These are phyloP conservation scores for Archaeoteleia sp. DNA, from an alignment of 2,888 invertebrate species.

Conservation along the genomic window DNA sequence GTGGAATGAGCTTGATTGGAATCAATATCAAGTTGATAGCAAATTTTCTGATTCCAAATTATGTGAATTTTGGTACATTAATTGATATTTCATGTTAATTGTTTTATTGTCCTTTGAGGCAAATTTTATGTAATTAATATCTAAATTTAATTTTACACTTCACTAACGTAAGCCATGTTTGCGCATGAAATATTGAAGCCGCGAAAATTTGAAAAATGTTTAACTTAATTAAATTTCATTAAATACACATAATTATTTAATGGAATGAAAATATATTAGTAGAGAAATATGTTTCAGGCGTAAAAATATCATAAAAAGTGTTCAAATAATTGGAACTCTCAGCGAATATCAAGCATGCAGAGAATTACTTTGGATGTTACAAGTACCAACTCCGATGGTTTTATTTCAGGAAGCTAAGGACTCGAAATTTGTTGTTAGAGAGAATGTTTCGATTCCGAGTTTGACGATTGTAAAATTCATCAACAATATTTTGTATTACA, in stretches of 20 bases:
- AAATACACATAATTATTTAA: too few relatives aligned
- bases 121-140: too few relatives aligned
- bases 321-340: conserved; percentile 60
- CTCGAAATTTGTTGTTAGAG: conserved; percentile 58
- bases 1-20: conserved; percentile 73
- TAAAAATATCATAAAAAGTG: conserved; percentile 55
- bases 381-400: conserved; percentile 62
- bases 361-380: conserved; percentile 72
- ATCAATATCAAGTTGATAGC: conserved; percentile 65
- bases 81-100: conserved; percentile 10
- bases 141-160: too few relatives aligned
- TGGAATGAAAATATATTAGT: too few relatives aligned
- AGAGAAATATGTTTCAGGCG: conserved; percentile 54
- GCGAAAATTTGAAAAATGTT: too few relatives aligned
- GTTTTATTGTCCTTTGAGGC: too few relatives aligned
- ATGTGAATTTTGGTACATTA: conserved; percentile 70
- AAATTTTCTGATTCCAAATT: conserved; percentile 71
- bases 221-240: too few relatives aligned
- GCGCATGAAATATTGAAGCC: too few relatives aligned
- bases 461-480: conserved; percentile 63
- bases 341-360: conserved; percentile 70
- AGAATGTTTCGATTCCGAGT: conserved; percentile 69
- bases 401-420: conserved; percentile 61
- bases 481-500: not conserved
- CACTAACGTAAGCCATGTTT: too few relatives aligned